Evolutionary conservation across 2,797 vertebrate species (phyloP).

Genomic region (Paedocypris micromegethes): DNA sequence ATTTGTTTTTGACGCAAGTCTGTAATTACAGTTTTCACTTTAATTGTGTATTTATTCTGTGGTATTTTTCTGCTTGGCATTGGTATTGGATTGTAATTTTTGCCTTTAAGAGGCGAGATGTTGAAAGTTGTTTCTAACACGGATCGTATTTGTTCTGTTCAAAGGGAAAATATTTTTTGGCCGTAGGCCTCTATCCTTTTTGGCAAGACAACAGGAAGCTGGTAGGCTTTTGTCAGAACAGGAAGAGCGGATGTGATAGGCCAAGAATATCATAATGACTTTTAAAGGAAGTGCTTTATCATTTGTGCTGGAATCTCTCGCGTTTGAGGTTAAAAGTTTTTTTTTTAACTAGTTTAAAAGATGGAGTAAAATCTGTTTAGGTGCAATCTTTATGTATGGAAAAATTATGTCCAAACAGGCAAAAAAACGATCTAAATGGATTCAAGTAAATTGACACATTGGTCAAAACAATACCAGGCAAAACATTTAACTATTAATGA

Average conservation of each 20-base stretch:
- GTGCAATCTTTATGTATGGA: background rate
- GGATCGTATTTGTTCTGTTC: conserved; percentile 44
- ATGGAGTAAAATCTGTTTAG: too few species aligned
- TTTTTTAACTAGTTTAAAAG: too few species aligned
- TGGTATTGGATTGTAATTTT: conserved; percentile 24
- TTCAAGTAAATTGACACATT: too few species aligned
- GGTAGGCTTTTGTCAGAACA: conserved; percentile 21
- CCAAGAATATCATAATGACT: conserved; percentile 20
- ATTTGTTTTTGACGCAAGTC: conserved; percentile 6
- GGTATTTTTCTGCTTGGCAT: conserved; percentile 7
- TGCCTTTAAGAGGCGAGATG: conserved; percentile 22
- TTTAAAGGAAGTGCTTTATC: conserved; percentile 18
- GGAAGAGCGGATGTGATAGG: conserved; percentile 4
- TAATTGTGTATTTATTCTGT: conserved; percentile 23
- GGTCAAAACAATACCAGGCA: too few species aligned
- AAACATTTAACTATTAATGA: too few species aligned
- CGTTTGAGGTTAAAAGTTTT: background rate
- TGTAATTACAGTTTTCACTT: conserved; percentile 8
- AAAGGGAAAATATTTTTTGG: conserved; percentile 50
- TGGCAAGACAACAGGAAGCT: conserved; percentile 29
- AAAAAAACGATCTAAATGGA: too few species aligned
- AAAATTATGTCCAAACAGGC: background rate
- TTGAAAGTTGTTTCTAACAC: conserved; percentile 44
- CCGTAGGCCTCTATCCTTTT: conserved; percentile 37
- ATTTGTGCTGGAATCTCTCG: conserved; percentile 1